Conservation (phyloP, 2,113 vertebrate genomes). For the Micronycteris hirsuta region DNA sequence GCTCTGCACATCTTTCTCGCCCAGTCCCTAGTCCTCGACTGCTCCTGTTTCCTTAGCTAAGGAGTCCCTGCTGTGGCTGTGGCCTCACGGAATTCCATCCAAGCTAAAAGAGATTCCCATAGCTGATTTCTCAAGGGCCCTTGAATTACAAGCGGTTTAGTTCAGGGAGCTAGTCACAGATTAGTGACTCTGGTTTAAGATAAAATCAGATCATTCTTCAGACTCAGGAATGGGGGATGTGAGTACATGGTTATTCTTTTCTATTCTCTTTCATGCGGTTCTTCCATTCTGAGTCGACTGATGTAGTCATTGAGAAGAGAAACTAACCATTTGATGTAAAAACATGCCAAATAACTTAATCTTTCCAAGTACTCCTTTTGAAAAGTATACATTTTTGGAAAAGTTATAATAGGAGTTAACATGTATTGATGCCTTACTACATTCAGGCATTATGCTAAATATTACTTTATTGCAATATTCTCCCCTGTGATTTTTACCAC, state of each 20-base stretch:
- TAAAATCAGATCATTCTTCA: conserved; percentile 46
- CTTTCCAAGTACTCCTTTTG: conserved; percentile 35
- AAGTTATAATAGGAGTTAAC: neutral
- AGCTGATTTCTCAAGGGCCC: neutral
- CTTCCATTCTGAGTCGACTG: conserved; percentile 21
- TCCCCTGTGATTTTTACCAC: neutral
- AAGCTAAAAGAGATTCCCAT: neutral
- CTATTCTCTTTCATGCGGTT: conserved; percentile 15
- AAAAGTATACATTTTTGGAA: neutral
- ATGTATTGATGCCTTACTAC: neutral
- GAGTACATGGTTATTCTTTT: conserved; percentile 13
- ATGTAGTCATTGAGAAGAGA: conserved; percentile 36
- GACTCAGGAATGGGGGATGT: neutral
- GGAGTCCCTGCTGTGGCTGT: neutral
- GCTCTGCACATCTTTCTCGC: neutral
- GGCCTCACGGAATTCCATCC: neutral
- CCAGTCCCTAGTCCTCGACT: neutral
- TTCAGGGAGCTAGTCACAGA: neutral
- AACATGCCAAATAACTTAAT: neutral
- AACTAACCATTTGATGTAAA: conserved; percentile 23
- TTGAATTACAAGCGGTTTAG: conserved; percentile 9
- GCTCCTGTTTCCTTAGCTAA: neutral
- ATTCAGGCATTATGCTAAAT: neutral
- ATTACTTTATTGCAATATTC: neutral
- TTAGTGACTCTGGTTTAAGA: conserved; percentile 40